phyloP scores from a whole-genome alignment of 2,113 vertebrate species.

The Nyctereutes procyonoides region DNA sequence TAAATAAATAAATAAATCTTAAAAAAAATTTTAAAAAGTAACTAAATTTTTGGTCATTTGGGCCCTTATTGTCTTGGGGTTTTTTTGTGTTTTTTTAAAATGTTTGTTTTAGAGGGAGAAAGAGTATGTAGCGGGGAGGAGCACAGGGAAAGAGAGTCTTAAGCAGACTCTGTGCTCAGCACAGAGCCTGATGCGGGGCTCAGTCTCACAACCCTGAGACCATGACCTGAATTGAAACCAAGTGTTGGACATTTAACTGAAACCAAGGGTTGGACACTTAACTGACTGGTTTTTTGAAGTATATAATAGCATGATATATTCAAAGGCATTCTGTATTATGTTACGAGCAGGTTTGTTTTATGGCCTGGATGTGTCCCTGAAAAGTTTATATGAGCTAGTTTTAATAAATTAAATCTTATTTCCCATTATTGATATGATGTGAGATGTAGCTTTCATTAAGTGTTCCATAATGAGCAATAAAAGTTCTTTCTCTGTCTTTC shows the following conservation, averaged over 20 bases:
- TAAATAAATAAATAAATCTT: too few species aligned
- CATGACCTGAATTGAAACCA: neutral
- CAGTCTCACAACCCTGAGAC: neutral
- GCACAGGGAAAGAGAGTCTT: neutral
- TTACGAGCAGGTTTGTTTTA: slow-evolving; percentile 11
- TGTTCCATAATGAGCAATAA: neutral
- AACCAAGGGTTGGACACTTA: neutral
- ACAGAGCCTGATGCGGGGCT: neutral
- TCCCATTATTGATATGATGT: neutral
- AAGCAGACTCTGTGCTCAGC: neutral
- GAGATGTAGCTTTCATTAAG: neutral
- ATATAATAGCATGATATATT: neutral
- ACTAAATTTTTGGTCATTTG: neutral
- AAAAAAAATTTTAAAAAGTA: too few species aligned
- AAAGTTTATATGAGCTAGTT: neutral
- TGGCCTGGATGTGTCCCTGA: neutral
- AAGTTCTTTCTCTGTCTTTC: neutral
- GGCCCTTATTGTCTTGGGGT: neutral
- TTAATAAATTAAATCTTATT: slow-evolving; percentile 9
- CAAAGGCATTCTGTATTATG: neutral
- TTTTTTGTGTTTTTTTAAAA: neutral
- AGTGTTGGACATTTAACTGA: neutral
- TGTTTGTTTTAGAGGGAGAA: neutral
- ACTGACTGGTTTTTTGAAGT: neutral
- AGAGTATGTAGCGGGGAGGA: neutral